Evolutionary conservation across 2,797 vertebrate genomes (phyloP).

Genomic region (Sebastes variabilis): DNA sequence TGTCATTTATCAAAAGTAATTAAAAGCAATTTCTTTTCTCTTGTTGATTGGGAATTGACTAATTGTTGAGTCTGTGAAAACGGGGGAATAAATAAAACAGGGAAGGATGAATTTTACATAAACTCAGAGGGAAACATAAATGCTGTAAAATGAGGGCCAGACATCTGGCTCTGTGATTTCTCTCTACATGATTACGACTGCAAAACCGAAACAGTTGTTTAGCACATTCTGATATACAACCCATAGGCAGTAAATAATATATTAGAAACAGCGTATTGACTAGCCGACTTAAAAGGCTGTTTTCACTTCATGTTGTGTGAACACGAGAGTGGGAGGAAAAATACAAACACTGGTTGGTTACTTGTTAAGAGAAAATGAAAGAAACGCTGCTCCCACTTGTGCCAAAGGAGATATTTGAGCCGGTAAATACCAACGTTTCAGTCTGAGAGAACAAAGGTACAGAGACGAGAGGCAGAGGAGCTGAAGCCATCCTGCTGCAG

Average conservation of each 20-base stretch:
- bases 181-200: slow-evolving; percentile 72
- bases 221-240: slow-evolving; percentile 67
- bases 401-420: slow-evolving; percentile 45
- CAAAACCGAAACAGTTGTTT: slow-evolving; percentile 74
- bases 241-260: slow-evolving; percentile 76
- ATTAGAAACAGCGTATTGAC: slow-evolving; percentile 79
- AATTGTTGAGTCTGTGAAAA: slow-evolving; percentile 80
- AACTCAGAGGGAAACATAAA: slow-evolving; percentile 76
- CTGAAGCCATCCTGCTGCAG: slow-evolving; percentile 38
- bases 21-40: slow-evolving; percentile 85
- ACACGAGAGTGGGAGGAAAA: slow-evolving; percentile 59
- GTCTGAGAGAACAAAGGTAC: slow-evolving; percentile 23
- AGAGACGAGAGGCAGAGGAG: neutral
- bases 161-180: slow-evolving; percentile 80
- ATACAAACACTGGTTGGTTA: slow-evolving; percentile 58
- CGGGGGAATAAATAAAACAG: slow-evolving; percentile 76
- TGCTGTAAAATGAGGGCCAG: slow-evolving; percentile 72
- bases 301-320: slow-evolving; percentile 64
- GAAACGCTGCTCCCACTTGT: slow-evolving; percentile 31
- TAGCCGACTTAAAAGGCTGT: slow-evolving; percentile 64
- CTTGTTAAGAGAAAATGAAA: slow-evolving; percentile 60
- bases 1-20: slow-evolving; percentile 88
- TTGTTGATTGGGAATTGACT: slow-evolving; percentile 82
- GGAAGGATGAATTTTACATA: slow-evolving; percentile 77
- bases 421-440: slow-evolving; percentile 36